Conservation (phyloP, 2,888 invertebrate species). For the Ennomos quercinarius region DNA sequence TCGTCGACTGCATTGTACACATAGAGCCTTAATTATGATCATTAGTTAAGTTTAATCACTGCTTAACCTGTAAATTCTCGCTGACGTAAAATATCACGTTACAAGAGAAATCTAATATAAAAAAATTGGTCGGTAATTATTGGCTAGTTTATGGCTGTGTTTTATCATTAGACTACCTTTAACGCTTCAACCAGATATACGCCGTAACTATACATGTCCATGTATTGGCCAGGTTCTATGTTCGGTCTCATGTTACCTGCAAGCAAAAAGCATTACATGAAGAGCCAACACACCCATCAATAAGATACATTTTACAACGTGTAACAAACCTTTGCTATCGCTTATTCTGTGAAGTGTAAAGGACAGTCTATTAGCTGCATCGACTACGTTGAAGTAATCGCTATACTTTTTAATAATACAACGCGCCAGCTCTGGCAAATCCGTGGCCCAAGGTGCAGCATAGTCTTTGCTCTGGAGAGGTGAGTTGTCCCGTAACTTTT, state of each 20-base stretch:
- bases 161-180: constrained; percentile 24
- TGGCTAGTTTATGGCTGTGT: no score
- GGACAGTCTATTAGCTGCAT: constrained; percentile 60
- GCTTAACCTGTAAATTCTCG: no score
- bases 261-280: constrained; percentile 49
- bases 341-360: constrained; percentile 55
- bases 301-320: constrained; percentile 2
- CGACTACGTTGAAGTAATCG: constrained; percentile 47
- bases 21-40: no score
- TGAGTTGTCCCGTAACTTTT: constrained; percentile 58
- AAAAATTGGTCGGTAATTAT: no score
- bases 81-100: no score
- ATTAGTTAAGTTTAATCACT: no score
- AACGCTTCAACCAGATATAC: constrained; percentile 78
- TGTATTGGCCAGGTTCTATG: constrained; percentile 74
- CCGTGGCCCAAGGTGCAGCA: constrained; percentile 63
- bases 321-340: constrained; percentile 57
- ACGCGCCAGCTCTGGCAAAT: constrained; percentile 64
- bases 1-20: no score
- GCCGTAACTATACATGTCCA: constrained; percentile 83
- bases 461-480: constrained; percentile 44
- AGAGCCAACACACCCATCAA: no score
- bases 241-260: constrained; percentile 77
- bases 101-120: no score
- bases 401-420: constrained; percentile 62